Conservation (phyloP, 2,888 invertebrate species). For the Mesodorylaimus sp. region DNA sequence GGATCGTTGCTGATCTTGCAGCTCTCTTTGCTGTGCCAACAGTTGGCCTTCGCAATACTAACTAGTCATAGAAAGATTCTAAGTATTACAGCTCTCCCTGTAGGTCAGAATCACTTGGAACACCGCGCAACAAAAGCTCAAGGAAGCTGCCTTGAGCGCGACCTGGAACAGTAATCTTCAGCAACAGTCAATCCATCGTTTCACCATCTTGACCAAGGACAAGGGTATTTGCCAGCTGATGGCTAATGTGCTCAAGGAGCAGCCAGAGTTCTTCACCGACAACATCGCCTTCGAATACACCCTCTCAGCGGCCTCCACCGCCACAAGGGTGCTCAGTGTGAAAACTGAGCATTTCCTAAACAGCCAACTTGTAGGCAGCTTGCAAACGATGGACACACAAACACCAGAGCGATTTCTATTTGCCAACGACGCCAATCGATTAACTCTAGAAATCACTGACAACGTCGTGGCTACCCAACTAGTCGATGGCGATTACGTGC, state of each 20-base stretch:
- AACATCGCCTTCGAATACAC: background rate
- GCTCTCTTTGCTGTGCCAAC: too few species aligned
- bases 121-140: background rate
- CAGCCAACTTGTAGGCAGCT: background rate
- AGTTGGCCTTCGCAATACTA: too few species aligned
- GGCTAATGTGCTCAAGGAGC: background rate
- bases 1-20: too few species aligned
- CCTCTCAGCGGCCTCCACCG: background rate
- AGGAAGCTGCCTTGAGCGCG: background rate
- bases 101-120: background rate
- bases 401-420: background rate
- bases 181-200: background rate
- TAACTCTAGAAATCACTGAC: background rate
- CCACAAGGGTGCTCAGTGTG: background rate
- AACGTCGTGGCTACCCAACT: background rate
- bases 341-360: background rate
- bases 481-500: constrained; percentile 3
- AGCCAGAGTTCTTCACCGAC: background rate
- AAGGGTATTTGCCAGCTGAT: background rate
- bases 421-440: background rate
- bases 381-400: background rate
- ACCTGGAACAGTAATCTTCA: background rate
- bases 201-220: background rate
- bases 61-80: too few species aligned
- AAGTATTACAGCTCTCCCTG: too few species aligned